Evolutionary conservation across 2,888 invertebrate species (phyloP).

Genomic region (Tetragonula carbonaria): DNA sequence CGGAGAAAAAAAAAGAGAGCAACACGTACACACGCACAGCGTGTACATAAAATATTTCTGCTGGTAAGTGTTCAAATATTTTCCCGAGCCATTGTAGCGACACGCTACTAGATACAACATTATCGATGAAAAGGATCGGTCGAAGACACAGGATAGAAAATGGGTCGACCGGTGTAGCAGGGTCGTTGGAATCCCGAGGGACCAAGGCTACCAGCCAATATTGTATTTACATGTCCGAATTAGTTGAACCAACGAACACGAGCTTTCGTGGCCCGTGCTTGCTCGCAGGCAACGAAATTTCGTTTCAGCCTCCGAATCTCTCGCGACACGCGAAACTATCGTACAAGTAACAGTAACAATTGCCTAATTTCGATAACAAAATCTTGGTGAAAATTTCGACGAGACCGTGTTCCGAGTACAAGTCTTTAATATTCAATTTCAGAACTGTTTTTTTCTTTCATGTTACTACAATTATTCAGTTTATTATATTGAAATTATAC

Average conservation of each 20-base stretch:
- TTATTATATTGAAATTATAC: too few relatives aligned
- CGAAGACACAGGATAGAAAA: conserved; percentile 36
- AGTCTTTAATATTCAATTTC: background rate
- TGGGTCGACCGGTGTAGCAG: conserved; percentile 38
- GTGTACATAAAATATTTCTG: too few relatives aligned
- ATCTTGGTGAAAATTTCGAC: background rate
- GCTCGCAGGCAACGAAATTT: background rate
- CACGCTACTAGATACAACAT: background rate
- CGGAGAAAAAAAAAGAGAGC: too few relatives aligned
- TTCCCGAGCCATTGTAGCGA: background rate
- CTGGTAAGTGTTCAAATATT: too few relatives aligned
- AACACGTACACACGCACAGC: too few relatives aligned
- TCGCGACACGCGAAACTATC: background rate
- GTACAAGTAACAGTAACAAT: conserved; percentile 6
- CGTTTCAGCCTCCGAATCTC: background rate
- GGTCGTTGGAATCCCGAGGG: conserved; percentile 33
- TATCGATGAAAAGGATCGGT: conserved; percentile 17
- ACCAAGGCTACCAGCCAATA: conserved; percentile 55
- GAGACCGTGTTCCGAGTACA: background rate
- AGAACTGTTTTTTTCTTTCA: too few relatives aligned
- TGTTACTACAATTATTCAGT: too few relatives aligned
- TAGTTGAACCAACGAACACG: conserved; percentile 51
- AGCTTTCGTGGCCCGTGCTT: background rate
- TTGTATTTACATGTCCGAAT: conserved; percentile 66
- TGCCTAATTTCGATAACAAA: conserved; percentile 45